A percentile compares a stretch with the other conserved stretches of the same genome.
Evolutionary conservation across 1,140 invertebrate species (phyloP).

Genomic region (Pollicipes pollicipes): DNA sequence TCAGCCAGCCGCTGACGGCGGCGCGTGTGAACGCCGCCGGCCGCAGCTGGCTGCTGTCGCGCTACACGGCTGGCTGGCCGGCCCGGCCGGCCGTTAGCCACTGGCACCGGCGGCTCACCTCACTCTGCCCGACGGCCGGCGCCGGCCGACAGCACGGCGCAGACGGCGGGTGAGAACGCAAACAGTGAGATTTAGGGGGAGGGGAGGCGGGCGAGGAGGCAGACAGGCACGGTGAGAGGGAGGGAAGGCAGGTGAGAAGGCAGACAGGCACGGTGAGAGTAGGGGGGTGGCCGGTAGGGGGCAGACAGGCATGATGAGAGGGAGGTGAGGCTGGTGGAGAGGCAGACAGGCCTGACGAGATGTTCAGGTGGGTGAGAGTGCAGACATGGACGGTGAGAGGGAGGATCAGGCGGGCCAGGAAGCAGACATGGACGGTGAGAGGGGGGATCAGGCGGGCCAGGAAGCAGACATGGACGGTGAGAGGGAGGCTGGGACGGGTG

Average conservation of each 20-base stretch:
- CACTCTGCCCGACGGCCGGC: not conserved
- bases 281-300: too few species aligned
- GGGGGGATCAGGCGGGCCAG: too few species aligned
- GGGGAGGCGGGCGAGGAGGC: not conserved
- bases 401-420: too few species aligned
- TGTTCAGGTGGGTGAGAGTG: too few species aligned
- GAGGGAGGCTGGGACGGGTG: too few species aligned
- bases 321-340: too few species aligned
- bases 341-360: too few species aligned
- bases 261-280: not conserved
- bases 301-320: too few species aligned
- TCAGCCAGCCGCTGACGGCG: not conserved
- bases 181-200: not conserved
- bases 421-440: too few species aligned
- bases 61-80: not conserved
- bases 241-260: not conserved
- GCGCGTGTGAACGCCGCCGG: not conserved
- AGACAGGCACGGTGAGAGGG: too few species aligned
- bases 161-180: not conserved
- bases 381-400: too few species aligned
- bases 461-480: too few species aligned
- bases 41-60: not conserved
- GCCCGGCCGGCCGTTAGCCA: not conserved
- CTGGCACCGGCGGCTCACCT: not conserved
- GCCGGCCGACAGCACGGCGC: not conserved